Conservation (phyloP, 30 jellyfish, hydroid and myxozoan species). For the Turritopsis rubra region DNA sequence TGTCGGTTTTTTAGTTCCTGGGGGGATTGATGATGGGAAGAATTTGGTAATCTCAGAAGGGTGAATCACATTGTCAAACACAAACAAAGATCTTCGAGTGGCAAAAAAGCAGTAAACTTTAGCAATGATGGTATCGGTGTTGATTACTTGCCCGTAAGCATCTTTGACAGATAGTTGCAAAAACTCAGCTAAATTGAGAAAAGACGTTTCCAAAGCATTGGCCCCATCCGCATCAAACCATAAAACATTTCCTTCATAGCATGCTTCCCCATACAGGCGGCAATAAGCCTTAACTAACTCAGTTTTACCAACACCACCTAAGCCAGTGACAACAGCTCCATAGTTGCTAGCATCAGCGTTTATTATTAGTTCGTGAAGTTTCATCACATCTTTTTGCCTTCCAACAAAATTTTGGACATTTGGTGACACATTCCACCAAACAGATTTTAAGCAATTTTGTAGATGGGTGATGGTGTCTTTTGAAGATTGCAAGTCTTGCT, state of each 20-base stretch:
- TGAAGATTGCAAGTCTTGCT: not conserved
- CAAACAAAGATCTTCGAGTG: conserved; percentile 26
- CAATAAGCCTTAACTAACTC: conserved; percentile 48
- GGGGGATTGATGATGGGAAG: conserved; percentile 22
- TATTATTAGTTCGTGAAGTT: not conserved
- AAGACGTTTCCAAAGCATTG: conserved; percentile 33
- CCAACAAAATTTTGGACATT: conserved; percentile 10
- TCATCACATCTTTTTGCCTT: not conserved
- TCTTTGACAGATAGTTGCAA: conserved; percentile 26
- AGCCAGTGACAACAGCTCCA: conserved; percentile 40
- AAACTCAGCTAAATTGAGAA: conserved; percentile 30
- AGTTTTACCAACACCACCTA: conserved; percentile 65
- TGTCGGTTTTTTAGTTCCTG: conserved; percentile 13
- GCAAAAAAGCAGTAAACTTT: conserved; percentile 37
- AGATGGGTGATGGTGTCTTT: not conserved
- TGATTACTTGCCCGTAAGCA: not conserved
- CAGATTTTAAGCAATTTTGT: not conserved
- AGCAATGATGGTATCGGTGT: conserved; percentile 3
- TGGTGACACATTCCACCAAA: conserved; percentile 15
- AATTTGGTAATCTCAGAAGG: conserved; percentile 18
- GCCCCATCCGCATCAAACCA: conserved; percentile 50
- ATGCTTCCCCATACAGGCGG: conserved; percentile 19
- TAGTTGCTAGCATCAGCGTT: not conserved
- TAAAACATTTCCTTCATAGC: conserved; percentile 39
- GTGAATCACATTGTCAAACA: conserved; percentile 51